phyloP scores from a whole-genome alignment of 2,797 vertebrate genomes.

The Monodelphis domestica region DNA sequence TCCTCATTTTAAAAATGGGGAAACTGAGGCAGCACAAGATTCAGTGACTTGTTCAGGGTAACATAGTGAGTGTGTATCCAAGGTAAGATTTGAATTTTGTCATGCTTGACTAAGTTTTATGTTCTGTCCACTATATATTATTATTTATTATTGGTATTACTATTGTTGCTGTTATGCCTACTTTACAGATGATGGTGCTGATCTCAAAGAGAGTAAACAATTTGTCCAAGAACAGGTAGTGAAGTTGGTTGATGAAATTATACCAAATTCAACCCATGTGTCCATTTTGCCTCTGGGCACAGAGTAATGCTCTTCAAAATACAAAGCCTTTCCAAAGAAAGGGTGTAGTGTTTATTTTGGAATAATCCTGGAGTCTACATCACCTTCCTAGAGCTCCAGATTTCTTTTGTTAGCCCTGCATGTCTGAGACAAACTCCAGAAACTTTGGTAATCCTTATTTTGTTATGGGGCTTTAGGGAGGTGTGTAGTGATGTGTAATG shows the following conservation, averaged over 20 bases:
- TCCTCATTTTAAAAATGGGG: too few species aligned
- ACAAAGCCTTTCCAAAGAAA: slow-evolving; percentile 28
- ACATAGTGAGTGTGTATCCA: too few species aligned
- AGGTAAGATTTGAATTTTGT: too few species aligned
- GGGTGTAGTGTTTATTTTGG: not conserved
- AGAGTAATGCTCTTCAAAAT: not conserved
- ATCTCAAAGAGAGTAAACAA: not conserved
- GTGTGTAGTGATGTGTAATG: fast-evolving
- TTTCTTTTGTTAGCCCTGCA: not conserved
- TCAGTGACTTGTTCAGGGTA: too few species aligned
- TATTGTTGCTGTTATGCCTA: not conserved
- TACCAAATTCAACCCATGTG: not conserved
- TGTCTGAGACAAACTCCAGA: not conserved
- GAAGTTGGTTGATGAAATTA: not conserved
- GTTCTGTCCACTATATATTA: too few species aligned
- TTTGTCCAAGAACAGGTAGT: not conserved
- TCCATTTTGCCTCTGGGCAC: not conserved
- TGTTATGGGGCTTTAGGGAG: not conserved
- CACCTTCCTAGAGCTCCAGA: not conserved
- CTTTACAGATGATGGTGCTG: not conserved
- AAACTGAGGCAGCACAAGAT: too few species aligned
- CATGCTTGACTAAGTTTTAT: too few species aligned
- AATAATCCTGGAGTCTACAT: not conserved
- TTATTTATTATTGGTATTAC: too few species aligned
- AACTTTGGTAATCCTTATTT: not conserved